These are phyloP conservation scores for Manis crassicaudata DNA, from an alignment of 2,797 vertebrate genomes.

Conservation along the genomic window DNA sequence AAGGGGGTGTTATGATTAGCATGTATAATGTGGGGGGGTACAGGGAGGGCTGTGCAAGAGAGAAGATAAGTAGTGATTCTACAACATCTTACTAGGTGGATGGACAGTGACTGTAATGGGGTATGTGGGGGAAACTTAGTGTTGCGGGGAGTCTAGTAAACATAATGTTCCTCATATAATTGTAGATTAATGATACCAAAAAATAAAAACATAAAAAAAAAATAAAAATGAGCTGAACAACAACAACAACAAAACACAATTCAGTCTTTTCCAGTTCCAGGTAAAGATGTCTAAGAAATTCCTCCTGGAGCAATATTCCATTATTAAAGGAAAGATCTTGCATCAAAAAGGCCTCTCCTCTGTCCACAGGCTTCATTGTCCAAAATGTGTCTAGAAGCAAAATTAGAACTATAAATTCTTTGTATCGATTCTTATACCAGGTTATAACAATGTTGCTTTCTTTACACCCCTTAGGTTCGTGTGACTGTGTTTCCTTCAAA, in stretches of 20 bases:
- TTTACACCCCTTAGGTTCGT: conserved; percentile 87
- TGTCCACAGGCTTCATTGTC: not conserved
- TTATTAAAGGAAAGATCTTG: not conserved
- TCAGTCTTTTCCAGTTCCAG: not conserved
- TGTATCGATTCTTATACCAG: not conserved
- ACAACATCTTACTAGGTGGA: no score
- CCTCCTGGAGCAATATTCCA: not conserved
- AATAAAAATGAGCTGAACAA: no score
- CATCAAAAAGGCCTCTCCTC: not conserved
- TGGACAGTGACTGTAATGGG: no score
- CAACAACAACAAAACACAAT: not conserved
- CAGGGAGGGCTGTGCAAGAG: no score
- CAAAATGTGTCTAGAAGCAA: not conserved
- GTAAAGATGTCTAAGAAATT: not conserved
- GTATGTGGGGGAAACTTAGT: not conserved
- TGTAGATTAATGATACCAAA: not conserved
- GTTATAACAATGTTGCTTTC: not conserved
- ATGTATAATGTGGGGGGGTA: no score
- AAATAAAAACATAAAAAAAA: not conserved
- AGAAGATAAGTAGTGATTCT: no score
- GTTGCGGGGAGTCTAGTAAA: no score
- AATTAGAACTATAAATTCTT: not conserved
- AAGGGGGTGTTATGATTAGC: no score
- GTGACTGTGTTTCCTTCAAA: conserved; percentile 94
- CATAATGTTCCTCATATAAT: no score